Conservation (phyloP, 2,113 vertebrate species). For the Urocitellus parryii region DNA sequence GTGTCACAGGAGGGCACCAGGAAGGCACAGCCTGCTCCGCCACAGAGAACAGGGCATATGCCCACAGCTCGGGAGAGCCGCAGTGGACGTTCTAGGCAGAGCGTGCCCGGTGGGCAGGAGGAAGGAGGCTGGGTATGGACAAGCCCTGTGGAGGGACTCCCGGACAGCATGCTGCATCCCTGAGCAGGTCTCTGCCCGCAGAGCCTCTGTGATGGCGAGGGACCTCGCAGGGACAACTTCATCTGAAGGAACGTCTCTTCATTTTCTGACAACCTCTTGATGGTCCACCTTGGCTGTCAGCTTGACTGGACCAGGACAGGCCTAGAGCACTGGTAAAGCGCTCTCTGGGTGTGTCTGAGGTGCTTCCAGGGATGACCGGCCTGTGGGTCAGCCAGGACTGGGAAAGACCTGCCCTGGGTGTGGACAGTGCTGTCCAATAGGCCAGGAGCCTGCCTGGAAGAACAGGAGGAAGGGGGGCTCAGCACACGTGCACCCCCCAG, state of each 20-base stretch:
- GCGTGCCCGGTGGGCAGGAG: fast-evolving
- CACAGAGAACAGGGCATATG: not conserved
- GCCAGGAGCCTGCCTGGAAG: not conserved
- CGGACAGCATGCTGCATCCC: not conserved
- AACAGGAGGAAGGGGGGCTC: not conserved
- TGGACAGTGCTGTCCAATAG: not conserved
- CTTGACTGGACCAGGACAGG: not conserved
- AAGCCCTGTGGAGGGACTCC: fast-evolving
- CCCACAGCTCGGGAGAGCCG: not conserved
- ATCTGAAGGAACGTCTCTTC: fast-evolving
- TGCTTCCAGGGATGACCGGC: not conserved
- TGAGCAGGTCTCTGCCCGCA: fast-evolving
- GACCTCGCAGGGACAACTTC: fast-evolving
- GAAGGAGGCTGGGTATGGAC: not conserved
- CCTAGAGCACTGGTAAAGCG: not conserved
- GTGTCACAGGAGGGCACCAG: fast-evolving
- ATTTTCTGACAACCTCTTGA: not conserved
- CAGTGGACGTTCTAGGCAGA: fast-evolving
- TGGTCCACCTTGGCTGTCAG: not conserved
- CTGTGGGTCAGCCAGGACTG: not conserved
- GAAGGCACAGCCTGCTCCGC: fast-evolving
- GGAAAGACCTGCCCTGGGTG: not conserved
- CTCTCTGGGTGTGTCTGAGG: not conserved
- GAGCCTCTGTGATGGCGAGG: not conserved
- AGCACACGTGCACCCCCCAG: too few relatives aligned